phyloP scores from a whole-genome alignment of 2,797 vertebrate genomes.

The Thripadectes ignobilis region DNA sequence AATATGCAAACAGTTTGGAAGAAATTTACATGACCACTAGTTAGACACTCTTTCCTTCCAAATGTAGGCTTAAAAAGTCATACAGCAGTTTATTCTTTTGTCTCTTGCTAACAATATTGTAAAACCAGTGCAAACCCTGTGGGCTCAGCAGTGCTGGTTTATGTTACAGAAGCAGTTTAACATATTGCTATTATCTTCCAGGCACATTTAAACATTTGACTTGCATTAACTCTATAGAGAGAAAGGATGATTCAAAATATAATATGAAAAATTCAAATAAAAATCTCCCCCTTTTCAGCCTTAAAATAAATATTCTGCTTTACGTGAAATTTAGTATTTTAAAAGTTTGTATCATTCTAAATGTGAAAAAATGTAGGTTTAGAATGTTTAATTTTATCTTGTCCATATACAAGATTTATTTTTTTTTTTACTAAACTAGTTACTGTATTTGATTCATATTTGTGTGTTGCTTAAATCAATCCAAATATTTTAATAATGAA shows the following conservation, averaged over 20 bases:
- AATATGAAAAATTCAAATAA: neutral
- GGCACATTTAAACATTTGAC: neutral
- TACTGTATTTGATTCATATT: neutral
- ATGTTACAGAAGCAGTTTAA: neutral
- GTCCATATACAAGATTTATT: neutral
- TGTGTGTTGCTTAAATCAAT: neutral
- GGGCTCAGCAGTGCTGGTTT: neutral
- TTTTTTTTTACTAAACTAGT: neutral
- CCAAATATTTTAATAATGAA: neutral
- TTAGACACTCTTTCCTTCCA: neutral
- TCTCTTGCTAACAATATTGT: neutral
- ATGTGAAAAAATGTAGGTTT: neutral
- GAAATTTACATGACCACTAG: neutral
- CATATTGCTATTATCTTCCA: neutral
- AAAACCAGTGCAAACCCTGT: neutral
- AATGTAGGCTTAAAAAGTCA: neutral
- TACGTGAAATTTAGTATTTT: neutral
- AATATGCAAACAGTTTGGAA: neutral
- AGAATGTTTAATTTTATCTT: neutral
- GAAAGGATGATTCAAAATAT: neutral
- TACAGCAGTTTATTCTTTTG: neutral
- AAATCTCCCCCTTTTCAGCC: neutral
- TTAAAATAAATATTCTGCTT: neutral
- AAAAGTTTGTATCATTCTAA: neutral
- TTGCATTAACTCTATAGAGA: neutral